These are phyloP conservation scores for Barnardius zonarius DNA, from an alignment of 2,113 vertebrate species.

Conservation along the genomic window DNA sequence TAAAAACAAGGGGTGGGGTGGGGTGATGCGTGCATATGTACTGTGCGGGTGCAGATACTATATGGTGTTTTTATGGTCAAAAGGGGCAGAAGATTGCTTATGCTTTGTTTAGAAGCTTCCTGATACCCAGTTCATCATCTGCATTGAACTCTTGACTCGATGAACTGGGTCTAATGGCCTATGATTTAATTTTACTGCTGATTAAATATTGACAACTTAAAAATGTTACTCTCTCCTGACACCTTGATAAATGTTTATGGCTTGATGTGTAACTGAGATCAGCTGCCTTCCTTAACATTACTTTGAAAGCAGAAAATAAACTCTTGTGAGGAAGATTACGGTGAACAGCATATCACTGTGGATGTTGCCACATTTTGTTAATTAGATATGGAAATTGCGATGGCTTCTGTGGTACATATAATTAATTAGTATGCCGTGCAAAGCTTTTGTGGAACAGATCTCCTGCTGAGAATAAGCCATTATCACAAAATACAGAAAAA, in stretches of 20 bases:
- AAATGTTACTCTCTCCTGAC: neutral
- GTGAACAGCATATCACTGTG: neutral
- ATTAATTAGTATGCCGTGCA: constrained; percentile 2
- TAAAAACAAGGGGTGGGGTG: neutral
- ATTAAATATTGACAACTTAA: constrained; percentile 29
- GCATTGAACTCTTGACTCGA: neutral
- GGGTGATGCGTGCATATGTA: neutral
- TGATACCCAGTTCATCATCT: neutral
- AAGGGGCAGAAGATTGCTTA: neutral
- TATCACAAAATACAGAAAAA: neutral
- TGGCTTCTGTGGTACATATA: neutral
- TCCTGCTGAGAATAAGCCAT: neutral
- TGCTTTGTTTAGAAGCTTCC: neutral
- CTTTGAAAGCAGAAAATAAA: neutral
- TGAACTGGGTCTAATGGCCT: neutral
- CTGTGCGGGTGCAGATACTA: accelerated
- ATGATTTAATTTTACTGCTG: constrained; percentile 44
- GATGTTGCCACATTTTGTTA: neutral
- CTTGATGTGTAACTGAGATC: neutral
- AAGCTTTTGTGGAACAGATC: neutral
- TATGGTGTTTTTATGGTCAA: neutral
- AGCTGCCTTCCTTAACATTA: neutral
- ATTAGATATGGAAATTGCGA: neutral
- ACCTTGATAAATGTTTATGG: constrained; percentile 13
- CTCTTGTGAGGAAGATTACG: neutral